Evolutionary conservation across 1,140 invertebrate genomes (phyloP).

Genomic region (Chlorops oryzae): DNA sequence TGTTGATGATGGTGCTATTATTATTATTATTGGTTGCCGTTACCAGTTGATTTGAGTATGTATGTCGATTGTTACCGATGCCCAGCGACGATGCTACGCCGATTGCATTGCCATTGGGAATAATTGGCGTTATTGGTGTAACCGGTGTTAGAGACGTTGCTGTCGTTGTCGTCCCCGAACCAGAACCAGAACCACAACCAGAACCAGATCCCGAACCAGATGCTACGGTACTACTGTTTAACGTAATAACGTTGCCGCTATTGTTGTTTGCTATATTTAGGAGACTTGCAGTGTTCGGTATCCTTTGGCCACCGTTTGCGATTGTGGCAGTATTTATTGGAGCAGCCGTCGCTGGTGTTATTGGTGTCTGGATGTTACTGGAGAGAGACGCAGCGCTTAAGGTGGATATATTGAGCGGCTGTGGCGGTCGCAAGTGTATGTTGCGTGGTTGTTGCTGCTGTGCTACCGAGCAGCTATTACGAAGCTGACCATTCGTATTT

Average conservation of each 20-base stretch:
- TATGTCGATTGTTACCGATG: constrained; percentile 24
- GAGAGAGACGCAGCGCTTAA: no score
- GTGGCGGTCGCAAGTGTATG: constrained; percentile 42
- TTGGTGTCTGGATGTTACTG: constrained; percentile 32
- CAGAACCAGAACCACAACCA: no score
- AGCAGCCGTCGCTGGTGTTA: constrained; percentile 9
- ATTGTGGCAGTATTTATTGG: constrained; percentile 28
- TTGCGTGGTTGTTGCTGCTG: constrained; percentile 35
- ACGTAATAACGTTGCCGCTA: no score
- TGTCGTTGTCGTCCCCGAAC: constrained; percentile 4
- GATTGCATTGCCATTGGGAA: constrained; percentile 7
- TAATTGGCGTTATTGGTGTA: constrained; percentile 10
- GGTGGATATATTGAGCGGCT: constrained; percentile 64
- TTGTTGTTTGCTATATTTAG: constrained; percentile 12
- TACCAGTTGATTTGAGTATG: constrained; percentile 41
- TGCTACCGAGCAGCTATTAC: constrained; percentile 20
- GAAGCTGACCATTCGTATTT: constrained; percentile 15
- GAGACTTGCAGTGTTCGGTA: constrained; percentile 25
- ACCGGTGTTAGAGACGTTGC: constrained; percentile 12
- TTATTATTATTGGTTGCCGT: constrained; percentile 14
- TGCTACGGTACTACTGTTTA: no score
- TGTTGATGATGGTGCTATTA: not conserved
- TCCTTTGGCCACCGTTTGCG: constrained; percentile 31
- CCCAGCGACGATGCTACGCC: no score
- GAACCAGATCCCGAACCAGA: no score